Percentiles rank a stretch among this genome's conserved stretches.
phyloP scores from a whole-genome alignment of 2,888 invertebrate genomes.

The Platycnemis pennipes region DNA sequence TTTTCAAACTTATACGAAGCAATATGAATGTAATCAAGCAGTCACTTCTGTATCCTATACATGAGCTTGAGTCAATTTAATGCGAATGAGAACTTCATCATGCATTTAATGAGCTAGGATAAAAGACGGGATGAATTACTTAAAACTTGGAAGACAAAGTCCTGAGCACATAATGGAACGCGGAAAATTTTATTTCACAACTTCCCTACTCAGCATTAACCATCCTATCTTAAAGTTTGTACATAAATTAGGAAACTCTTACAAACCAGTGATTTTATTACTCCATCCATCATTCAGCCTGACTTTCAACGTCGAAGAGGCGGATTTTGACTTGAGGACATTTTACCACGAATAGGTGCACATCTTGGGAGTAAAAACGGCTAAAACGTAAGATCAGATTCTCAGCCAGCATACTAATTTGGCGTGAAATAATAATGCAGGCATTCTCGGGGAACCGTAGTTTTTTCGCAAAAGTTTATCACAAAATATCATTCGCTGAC shows the following conservation, averaged over 20 bases:
- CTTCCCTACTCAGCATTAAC: neutral
- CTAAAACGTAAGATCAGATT: neutral
- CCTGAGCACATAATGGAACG: neutral
- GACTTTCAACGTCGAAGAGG: neutral
- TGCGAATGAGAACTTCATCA: too few species aligned
- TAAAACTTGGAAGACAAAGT: neutral
- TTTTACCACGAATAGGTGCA: neutral
- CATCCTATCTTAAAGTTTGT: neutral
- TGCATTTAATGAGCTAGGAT: neutral
- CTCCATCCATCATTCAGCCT: neutral
- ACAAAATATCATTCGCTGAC: neutral
- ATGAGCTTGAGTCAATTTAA: too few species aligned
- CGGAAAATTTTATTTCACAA: neutral
- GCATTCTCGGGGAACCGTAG: too few species aligned
- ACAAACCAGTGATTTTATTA: neutral
- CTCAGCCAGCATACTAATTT: neutral
- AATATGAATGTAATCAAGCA: too few species aligned
- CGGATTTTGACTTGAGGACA: neutral
- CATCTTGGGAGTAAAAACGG: neutral
- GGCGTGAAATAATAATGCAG: neutral
- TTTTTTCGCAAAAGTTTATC: too few species aligned
- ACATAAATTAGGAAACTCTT: neutral
- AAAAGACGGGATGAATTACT: neutral
- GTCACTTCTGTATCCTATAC: too few species aligned
- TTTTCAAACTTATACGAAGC: too few species aligned